Conservation (phyloP, 2,113 vertebrate genomes). For the Alligator mississippiensis region DNA sequence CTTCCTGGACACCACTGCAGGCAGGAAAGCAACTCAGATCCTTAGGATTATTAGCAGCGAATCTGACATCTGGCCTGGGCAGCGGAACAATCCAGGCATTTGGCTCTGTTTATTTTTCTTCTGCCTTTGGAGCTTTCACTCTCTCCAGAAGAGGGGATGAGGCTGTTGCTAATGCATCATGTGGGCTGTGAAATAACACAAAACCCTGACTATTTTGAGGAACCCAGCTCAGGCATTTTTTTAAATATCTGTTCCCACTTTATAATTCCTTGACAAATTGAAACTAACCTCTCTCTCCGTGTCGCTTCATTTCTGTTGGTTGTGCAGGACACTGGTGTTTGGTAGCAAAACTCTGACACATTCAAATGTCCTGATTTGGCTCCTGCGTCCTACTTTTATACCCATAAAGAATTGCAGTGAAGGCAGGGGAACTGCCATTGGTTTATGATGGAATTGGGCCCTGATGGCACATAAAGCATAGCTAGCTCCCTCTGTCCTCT, state of each 20-base stretch:
- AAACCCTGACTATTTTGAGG: constrained; percentile 45
- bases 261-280: constrained; percentile 54
- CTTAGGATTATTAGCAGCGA: neutral
- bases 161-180: constrained; percentile 16
- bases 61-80: constrained; percentile 40
- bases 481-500: neutral
- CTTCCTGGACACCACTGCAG: constrained; percentile 24
- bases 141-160: constrained; percentile 6
- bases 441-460: neutral
- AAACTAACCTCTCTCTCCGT: constrained; percentile 42
- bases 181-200: neutral
- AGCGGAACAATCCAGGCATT: constrained; percentile 46
- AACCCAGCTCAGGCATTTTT: constrained; percentile 36
- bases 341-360: neutral
- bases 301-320: constrained; percentile 4
- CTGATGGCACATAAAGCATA: neutral
- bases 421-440: neutral
- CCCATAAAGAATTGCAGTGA: neutral
- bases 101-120: constrained; percentile 67
- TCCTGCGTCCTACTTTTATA: constrained; percentile 17
- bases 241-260: constrained; percentile 37
- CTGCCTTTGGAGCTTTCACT: constrained; percentile 44
- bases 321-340: neutral
- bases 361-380: neutral
- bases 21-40: neutral